Evolutionary conservation across 2,888 invertebrate genomes (phyloP).

Genomic region (Erebia epiphron): DNA sequence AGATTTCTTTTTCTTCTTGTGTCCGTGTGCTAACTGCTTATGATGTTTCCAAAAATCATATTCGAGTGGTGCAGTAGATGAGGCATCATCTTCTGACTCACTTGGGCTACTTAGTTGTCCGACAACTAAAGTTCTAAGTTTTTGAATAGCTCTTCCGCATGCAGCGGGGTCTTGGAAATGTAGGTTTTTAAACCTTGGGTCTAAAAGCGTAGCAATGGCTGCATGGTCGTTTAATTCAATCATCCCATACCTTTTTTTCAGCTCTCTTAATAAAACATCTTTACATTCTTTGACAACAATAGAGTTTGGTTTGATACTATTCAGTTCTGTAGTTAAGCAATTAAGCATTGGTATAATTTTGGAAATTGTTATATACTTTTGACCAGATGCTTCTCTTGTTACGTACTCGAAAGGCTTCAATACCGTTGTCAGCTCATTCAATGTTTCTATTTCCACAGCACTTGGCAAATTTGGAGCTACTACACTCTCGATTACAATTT

Average conservation of each 20-base stretch:
- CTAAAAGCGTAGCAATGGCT: constrained; percentile 42
- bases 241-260: constrained; percentile 45
- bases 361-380: constrained; percentile 46
- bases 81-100: constrained; percentile 46
- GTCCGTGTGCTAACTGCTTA: constrained; percentile 43
- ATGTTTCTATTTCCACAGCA: constrained; percentile 38
- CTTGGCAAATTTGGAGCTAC: constrained; percentile 42
- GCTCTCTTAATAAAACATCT: constrained; percentile 41
- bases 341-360: constrained; percentile 50
- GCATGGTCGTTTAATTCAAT: constrained; percentile 47
- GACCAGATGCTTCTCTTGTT: constrained; percentile 47
- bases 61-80: constrained; percentile 40
- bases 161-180: constrained; percentile 41
- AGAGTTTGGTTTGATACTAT: constrained; percentile 41
- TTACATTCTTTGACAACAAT: too few species aligned
- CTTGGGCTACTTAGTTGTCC: constrained; percentile 36
- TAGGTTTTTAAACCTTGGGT: constrained; percentile 47
- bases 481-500: constrained; percentile 45
- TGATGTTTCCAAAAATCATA: constrained; percentile 50
- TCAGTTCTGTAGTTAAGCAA: constrained; percentile 46
- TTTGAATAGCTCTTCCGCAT: too few species aligned
- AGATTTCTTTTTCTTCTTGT: constrained; percentile 41
- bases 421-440: constrained; percentile 39
- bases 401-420: constrained; percentile 32
- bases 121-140: background rate